Conservation (phyloP, 2,113 vertebrate genomes). For the Perca schrenkii region DNA sequence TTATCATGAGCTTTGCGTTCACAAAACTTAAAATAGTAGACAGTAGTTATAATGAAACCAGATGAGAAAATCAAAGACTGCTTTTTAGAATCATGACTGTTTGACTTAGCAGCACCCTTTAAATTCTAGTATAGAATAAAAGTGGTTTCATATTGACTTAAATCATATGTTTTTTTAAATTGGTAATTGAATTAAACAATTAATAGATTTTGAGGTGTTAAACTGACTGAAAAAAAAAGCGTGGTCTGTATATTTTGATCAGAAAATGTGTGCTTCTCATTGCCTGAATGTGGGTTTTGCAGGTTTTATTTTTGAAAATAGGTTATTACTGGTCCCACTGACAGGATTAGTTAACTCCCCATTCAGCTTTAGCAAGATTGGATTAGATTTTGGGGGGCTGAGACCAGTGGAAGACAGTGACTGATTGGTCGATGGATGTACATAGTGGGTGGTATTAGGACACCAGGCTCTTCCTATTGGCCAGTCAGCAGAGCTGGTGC, state of each 20-base stretch:
- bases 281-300: conserved; percentile 14
- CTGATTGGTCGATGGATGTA: conserved; percentile 76
- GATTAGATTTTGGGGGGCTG: conserved; percentile 78
- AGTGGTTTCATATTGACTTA: background rate
- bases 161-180: background rate
- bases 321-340: conserved; percentile 73
- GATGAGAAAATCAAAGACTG: background rate
- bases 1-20: background rate
- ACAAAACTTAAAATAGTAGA: background rate
- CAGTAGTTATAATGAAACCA: background rate
- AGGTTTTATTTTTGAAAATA: conserved; percentile 72
- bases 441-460: conserved; percentile 75
- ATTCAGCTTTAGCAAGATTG: conserved; percentile 81
- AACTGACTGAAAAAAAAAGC: background rate
- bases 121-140: background rate
- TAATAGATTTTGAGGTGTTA: background rate
- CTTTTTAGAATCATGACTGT: background rate
- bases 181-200: background rate
- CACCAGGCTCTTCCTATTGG: conserved; percentile 69
- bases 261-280: background rate
- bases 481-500: conserved; percentile 46
- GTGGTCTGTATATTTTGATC: background rate
- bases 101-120: background rate
- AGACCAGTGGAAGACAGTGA: conserved; percentile 37
- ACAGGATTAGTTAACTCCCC: conserved; percentile 80